Evolutionary conservation across 2,113 vertebrate species (phyloP).

Genomic region (Xyrauchen texanus): DNA sequence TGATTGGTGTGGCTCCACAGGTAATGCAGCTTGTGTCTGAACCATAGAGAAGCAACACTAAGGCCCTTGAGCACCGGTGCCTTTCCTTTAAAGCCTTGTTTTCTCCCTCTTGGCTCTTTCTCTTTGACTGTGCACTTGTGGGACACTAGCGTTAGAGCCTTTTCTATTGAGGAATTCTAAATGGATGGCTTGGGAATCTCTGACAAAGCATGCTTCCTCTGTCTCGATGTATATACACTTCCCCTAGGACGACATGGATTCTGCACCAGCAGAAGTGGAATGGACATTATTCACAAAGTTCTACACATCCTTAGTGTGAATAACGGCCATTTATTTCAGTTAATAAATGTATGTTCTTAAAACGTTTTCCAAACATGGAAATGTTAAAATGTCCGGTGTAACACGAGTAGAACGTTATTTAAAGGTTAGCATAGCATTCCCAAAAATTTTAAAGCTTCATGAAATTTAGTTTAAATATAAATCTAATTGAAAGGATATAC

Average conservation of each 20-base stretch:
- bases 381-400: too few species aligned
- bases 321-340: too few species aligned
- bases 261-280: not conserved
- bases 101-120: constrained; percentile 23
- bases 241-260: too few species aligned
- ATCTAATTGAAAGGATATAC: too few species aligned
- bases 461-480: too few species aligned
- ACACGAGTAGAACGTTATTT: too few species aligned
- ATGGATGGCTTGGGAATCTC: not conserved
- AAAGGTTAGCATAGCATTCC: too few species aligned
- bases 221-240: not conserved
- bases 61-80: constrained; percentile 5
- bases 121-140: not conserved
- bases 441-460: too few species aligned
- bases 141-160: not conserved
- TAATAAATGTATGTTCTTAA: too few species aligned
- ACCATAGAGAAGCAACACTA: constrained; percentile 44
- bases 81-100: constrained; percentile 33
- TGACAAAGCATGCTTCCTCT: not conserved
- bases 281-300: not conserved
- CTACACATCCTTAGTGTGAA: not conserved
- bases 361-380: too few species aligned
- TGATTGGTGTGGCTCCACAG: constrained; percentile 62
- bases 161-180: constrained; percentile 5
- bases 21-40: constrained; percentile 52